Conservation (phyloP, 1,140 invertebrate species). For the Drosophila athabasca region DNA sequence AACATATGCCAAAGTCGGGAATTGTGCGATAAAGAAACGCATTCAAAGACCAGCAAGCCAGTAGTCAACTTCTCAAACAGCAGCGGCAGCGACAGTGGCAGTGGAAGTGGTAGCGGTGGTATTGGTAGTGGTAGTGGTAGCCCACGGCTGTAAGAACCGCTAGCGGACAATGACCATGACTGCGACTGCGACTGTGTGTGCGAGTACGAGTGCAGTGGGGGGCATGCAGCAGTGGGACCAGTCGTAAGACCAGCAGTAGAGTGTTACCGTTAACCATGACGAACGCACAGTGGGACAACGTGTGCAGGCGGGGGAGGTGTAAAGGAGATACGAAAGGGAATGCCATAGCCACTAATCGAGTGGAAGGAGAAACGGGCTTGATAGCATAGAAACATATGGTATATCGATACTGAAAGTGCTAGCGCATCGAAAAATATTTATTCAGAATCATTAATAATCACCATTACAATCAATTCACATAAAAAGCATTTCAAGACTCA, state of each 20-base stretch:
- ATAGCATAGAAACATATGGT: too few relatives aligned
- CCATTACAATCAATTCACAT: too few relatives aligned
- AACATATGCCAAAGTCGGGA: conserved; percentile 63
- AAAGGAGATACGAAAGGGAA: too few relatives aligned
- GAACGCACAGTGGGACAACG: conserved; percentile 24
- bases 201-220: not conserved
- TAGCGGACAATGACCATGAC: conserved; percentile 76
- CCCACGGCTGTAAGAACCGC: conserved; percentile 52
- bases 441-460: too few relatives aligned
- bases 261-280: conserved; percentile 38
- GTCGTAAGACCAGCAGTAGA: conserved; percentile 14
- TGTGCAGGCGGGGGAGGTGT: not conserved
- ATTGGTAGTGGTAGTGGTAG: not conserved
- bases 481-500: not conserved
- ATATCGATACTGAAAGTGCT: too few relatives aligned
- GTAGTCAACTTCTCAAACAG: conserved; percentile 1
- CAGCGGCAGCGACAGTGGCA: not conserved
- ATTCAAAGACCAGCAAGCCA: conserved; percentile 8
- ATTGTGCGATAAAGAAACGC: conserved; percentile 53
- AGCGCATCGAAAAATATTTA: too few relatives aligned
- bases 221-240: not conserved
- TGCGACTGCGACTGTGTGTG: not conserved
- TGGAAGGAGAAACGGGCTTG: too few relatives aligned
- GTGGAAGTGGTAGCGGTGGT: too few relatives aligned
- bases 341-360: too few relatives aligned